Evolutionary conservation across 2,113 vertebrate species (phyloP), one percentile per base, ranked within the genome.

Genomic region (Melanerpes aurifrons): DNA sequence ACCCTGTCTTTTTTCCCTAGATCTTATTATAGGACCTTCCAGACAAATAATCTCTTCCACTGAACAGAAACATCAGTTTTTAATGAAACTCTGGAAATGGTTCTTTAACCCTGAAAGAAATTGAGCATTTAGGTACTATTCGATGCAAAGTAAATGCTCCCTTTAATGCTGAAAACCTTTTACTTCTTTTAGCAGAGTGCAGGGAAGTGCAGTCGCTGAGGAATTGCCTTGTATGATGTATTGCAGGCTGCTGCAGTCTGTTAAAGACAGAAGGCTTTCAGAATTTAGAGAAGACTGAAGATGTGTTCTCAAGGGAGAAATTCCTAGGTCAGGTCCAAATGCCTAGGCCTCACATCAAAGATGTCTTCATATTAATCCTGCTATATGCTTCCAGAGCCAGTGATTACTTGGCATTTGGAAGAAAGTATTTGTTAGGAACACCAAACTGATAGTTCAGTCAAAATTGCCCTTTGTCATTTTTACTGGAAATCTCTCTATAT

Each of bases 21-120:
- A 3, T 63, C 2, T 56, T 81, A 81, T 29, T 31, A 8, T 1
- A 19, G 6, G 29, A 3, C 2, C 3, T 73, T 56, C 4, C 1
- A 58, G 12, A 1, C 43, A 59, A 22, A 21, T 7, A 25, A 16
- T 21, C 0, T 67, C 1, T 54, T 79, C 15, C 1, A 43, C 47
- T 2, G 54, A 2, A 1, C 8, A 24, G 8, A 67, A 57, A 5
- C 2, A 4, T 11, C 4, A 78, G 4, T 6, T 28, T 69, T 28
- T 2, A 14, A 59, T 9, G 57, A 25, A 31, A 3, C 2, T 35
- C 3, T 26, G 1, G 11, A n/a, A 12, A 2, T 48, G 1, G 1
- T 14, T n/a, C 8, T 40, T 45, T 35, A 70, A 4, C 6, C 2
- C 71, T n/a, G 11, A 50, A 63, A 77, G 7, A 56, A 82, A 71